Evolutionary conservation across 2,888 invertebrate species (phyloP), one percentile per base, ranked within the genome.

Genomic region (Pseudococcus longispinus): DNA sequence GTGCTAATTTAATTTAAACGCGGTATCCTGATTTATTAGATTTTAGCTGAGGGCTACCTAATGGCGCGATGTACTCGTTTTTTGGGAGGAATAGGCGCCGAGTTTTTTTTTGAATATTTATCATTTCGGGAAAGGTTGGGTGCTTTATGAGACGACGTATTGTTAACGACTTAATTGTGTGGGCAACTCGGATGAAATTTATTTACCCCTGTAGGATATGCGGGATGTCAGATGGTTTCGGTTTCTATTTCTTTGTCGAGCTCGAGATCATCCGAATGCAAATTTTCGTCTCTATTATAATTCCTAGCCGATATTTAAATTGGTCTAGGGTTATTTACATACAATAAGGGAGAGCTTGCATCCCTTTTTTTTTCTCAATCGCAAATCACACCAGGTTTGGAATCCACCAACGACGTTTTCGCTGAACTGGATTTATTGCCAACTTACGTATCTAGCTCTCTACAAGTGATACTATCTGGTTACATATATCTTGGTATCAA

Each of bases 251-350:
- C 74, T 80, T 80, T 42, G 42, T 37, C 77, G 26, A 32, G 70
- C 29, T 29, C 6, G 18, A 42, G 6, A 51, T 37, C 37, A 37
- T 37, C 37, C 37, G 15, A 80, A 80, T 42, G 42, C 37, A 80
- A 80, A 80, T 80, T 70, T 29, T 70, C 15, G 29, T 29, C 70
- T 8, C 5, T 70, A 29, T 70, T 70, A 80, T 80, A 80, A 80
- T 42, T 42, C 42, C 42, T n/a, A 80, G 42, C 11, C 29, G 70
- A 80, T 80, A 80, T 80, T 80, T 80, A 80, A 80, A 80, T 80
- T 80, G 42, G 32, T 80, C 42, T 20, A 9, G 20, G 77, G 20
- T 80, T 42, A 80, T 80, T 80, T 80, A 80, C 77, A 80, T 80
- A 80, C 77, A 80, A 80, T 80, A 80, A 42, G 77, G 77, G 77